Evolutionary conservation across 2,888 invertebrate species (phyloP), one percentile per base, ranked within the genome.

Genomic region (Julus scanicus): DNA sequence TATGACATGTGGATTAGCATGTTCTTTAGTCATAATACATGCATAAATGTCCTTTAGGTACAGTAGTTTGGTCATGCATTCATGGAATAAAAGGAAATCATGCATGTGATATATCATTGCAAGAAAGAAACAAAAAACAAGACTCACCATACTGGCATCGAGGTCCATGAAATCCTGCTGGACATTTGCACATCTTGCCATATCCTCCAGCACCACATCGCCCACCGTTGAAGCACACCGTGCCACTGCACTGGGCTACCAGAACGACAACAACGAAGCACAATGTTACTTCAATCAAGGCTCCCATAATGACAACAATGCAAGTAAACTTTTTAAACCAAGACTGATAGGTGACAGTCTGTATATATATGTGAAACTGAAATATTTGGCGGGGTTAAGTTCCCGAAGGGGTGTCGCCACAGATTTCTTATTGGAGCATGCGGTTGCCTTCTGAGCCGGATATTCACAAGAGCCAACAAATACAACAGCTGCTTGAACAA

Each of bases 191-290:
- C 84, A 92, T 89, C 88, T 92, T 91, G n/a, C 91, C 91, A 87
- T 91, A 91, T 4, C 91, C 90, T 40, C 89, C 89, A 71, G 71
- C 71, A 17, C 89, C 89, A 90, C 93, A 93, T 9, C 91, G 91
- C 37, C 93, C 93, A 11, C 93, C 93, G 90, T 93, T 93, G 89
- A 92, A 92, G 89, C 93, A 93, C 63, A 92, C 89, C n/a, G 92
- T 92, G 49, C 91, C 89, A 88, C 91, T 91, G 90, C 93, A 93
- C 89, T 92, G 91, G 48, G 92, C 93, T 93, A 91, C 84, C 84
- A 84, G 48, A 84, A 48, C 44, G 40, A 40, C 84, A 84, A 40
- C 40, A 48, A 84, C 40, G 48, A 40, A 84, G 37, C 84, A 84
- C n/a, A 84, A 48, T 17, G 48, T 84, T 48, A 84, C 44, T 48